Evolutionary conservation across 1,140 invertebrate genomes (phyloP).

Genomic region (Andricus grossulariae): DNA sequence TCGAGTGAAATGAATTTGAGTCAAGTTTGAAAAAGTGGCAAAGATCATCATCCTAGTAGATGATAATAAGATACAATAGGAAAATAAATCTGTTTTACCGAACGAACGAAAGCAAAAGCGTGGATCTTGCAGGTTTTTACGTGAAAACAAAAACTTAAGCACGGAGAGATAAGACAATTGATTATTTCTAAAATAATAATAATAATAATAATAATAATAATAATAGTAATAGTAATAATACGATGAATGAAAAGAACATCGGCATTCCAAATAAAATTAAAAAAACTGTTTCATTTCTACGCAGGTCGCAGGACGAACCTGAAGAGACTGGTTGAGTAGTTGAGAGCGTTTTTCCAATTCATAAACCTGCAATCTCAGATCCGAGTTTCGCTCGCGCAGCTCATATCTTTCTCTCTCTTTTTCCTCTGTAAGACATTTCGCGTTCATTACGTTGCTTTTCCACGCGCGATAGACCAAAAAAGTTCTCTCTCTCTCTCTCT

Average conservation of each 20-base stretch:
- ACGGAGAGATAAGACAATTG: slow-evolving; percentile 29
- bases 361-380: slow-evolving; percentile 76
- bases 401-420: slow-evolving; percentile 76
- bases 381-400: slow-evolving; percentile 75
- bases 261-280: slow-evolving; percentile 63
- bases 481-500: slow-evolving; percentile 59
- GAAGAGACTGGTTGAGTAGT: slow-evolving; percentile 74
- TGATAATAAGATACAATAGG: not conserved
- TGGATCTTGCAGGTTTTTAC: slow-evolving; percentile 63
- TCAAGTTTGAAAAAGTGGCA: slow-evolving; percentile 11
- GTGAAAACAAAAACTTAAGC: slow-evolving; percentile 57
- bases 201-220: too few relatives aligned
- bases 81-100: slow-evolving; percentile 10
- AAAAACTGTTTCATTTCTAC: slow-evolving; percentile 59
- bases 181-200: slow-evolving; percentile 48
- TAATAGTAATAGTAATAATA: not conserved
- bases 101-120: slow-evolving; percentile 53
- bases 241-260: slow-evolving; percentile 48
- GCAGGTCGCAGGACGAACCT: slow-evolving; percentile 75
- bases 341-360: slow-evolving; percentile 76
- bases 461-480: slow-evolving; percentile 61
- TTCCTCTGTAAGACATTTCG: slow-evolving; percentile 76
- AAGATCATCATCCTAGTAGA: not conserved
- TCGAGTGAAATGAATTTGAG: not conserved
- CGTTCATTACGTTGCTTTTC: slow-evolving; percentile 70